phyloP scores from a whole-genome alignment of 2,797 vertebrate species.

The Octomys mimax region DNA sequence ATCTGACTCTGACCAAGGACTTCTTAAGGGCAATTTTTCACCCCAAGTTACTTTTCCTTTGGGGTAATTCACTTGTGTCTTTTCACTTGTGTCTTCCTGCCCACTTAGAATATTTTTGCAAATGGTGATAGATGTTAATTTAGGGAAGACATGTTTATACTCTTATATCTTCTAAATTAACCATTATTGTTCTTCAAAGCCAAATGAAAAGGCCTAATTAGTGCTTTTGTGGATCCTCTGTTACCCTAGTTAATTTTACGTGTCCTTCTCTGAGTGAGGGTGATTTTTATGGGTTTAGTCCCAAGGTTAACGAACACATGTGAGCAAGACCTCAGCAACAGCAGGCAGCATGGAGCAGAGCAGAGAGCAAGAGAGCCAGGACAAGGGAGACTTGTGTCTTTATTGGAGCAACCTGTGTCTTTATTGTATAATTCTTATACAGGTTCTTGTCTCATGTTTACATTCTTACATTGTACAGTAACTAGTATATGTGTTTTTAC shows the following conservation, averaged over 20 bases:
- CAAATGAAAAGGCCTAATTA: background rate
- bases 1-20: background rate
- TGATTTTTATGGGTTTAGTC: background rate
- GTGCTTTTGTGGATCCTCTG: background rate
- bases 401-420: background rate
- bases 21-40: background rate
- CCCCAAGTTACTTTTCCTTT: conserved; percentile 17
- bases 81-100: conserved; percentile 34
- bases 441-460: background rate
- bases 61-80: too few species aligned
- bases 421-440: background rate
- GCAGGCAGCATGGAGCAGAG: background rate
- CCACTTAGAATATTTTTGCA: conserved; percentile 4
- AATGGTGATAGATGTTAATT: conserved; percentile 6
- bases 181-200: conserved; percentile 15
- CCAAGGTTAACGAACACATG: background rate
- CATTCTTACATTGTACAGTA: background rate
- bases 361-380: background rate
- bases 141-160: conserved; percentile 9
- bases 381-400: background rate
- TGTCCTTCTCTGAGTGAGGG: background rate
- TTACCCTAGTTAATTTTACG: background rate
- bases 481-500: background rate
- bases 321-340: background rate
- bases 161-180: conserved; percentile 16